Evolutionary conservation across 2,113 vertebrate genomes (phyloP), one percentile per base, ranked within the genome.

Genomic region (Alligator mississippiensis): DNA sequence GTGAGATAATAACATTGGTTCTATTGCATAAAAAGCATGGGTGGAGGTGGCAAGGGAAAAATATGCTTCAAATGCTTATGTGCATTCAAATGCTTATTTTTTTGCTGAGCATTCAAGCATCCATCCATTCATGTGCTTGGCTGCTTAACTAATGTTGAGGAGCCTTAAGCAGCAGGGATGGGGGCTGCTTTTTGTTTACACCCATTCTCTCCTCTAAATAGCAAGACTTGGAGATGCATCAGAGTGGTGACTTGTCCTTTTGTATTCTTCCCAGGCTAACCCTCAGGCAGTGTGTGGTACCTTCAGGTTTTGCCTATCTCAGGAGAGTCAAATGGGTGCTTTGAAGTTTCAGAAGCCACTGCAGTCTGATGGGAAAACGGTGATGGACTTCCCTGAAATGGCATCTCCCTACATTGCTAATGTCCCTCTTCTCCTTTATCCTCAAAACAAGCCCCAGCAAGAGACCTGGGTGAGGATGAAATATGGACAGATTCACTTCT

Each of bases 401-500:
- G 59, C 94, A 0, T 2, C 94, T 30, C 99, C 99, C 6, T 98
- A 98, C 96, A 96, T 99, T 2, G 81, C 98, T 68, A 99, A 99
- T 3, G 94, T 99, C 68, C 99, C 99, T 6, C 95, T 96, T 82
- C 98, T 99, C 88, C 98, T 99, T 38, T 98, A 98, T 34, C 98
- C 98, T 16, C 98, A 98, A 96, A 85, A 98, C 24, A 79, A 27
- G 6, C 61, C 72, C 11, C 59, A 18, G 1, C 30, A 92, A 1
- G 9, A 92, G 24, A 60, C 94, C 2, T 96, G 97, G 93, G 90
- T 98, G 62, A 96, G 96, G 58, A 34, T 74, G 59, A 93, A 96
- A 5, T 18, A 27, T 61, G 58, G 27, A 8, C 59, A 38, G 97
- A 97, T 86, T n/a, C 11, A 17, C 57, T 62, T 9, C 22, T 25